Base-by-base conservation (phyloP, 2,797 vertebrate genomes). In the Catostomus latipinnis region DNA sequence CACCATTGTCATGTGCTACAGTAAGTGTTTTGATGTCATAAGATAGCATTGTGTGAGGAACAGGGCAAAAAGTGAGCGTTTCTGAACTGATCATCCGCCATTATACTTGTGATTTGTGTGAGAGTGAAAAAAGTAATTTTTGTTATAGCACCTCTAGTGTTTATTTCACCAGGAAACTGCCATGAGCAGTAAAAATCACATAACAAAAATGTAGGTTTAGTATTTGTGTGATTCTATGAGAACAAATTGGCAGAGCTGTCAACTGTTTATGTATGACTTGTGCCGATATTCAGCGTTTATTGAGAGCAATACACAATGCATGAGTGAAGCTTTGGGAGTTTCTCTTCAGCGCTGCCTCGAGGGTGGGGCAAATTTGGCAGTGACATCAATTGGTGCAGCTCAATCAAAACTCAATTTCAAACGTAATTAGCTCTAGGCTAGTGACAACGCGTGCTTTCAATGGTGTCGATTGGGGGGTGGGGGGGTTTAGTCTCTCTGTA, bases 401-500 rank as follows among this genome's bases (percentile, higher is more conserved):
- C 96, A 97, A 97, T 98, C 97, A 98, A 97, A 98, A 98, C 96
- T 96, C 96, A 95, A 98, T 98, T 98, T 98, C 96, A 96, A 96
- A 99, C 98, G 95, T 97, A 98, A 98, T 99, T 98, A 98, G 97
- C 97, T 97, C 95, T 96, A 97, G 95, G 96, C 96, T 93, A 94
- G 88, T 91, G 89, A 94, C 94, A 92, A 96, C 95, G 93, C 95
- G 94, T 95, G 95, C 96, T 94, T 95, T 93, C 60, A 75, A 80
- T 72, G 60, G 77, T 62, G 74, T 75, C 79, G 75, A 82, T 82
- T 82, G 80, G 74, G 83, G 82, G 82, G 85, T 3, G 34, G 58
- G 16, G 16, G 81, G 67, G 81, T 82, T 72, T 84, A 86, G 80
- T 84, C 34, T 1, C 34, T 34, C 34, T 43, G 70, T 77, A 80